Percentiles rank a stretch among this genome's conserved stretches.
These are phyloP conservation scores for Melanerpes formicivorus DNA, from an alignment of 2,113 vertebrate species.

Conservation along the genomic window DNA sequence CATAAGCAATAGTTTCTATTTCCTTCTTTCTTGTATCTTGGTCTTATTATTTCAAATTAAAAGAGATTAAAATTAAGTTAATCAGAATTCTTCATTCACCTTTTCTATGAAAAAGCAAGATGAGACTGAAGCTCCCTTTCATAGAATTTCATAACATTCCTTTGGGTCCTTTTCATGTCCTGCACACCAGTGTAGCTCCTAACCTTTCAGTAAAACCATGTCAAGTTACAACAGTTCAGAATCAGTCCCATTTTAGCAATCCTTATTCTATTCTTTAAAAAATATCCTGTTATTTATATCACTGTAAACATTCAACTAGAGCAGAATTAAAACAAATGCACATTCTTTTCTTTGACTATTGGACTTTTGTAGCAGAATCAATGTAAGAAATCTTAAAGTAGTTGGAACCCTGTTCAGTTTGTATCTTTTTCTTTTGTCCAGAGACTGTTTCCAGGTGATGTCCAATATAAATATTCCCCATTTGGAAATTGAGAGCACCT, in stretches of 20 bases:
- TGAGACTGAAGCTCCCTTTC: neutral
- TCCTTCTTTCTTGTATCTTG: neutral
- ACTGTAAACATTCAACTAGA: neutral
- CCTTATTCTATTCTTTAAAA: neutral
- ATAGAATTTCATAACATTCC: neutral
- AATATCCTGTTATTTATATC: neutral
- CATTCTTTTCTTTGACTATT: neutral
- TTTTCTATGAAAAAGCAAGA: neutral
- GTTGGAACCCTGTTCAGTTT: neutral
- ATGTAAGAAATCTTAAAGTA: neutral
- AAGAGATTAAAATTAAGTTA: neutral
- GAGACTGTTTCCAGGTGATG: neutral
- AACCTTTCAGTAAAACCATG: neutral
- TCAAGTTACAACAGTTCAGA: neutral
- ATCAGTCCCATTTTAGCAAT: neutral
- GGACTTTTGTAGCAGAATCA: neutral
- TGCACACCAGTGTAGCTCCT: neutral
- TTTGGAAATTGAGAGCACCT: constrained; percentile 1
- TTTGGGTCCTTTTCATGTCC: neutral
- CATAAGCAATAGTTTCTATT: neutral
- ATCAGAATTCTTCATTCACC: neutral
- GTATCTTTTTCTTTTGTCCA: neutral
- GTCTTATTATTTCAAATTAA: neutral
- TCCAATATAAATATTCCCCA: neutral
- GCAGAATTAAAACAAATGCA: neutral